These are phyloP conservation scores for Adelosebastes latens DNA, from an alignment of 2,797 vertebrate genomes.

Conservation along the genomic window DNA sequence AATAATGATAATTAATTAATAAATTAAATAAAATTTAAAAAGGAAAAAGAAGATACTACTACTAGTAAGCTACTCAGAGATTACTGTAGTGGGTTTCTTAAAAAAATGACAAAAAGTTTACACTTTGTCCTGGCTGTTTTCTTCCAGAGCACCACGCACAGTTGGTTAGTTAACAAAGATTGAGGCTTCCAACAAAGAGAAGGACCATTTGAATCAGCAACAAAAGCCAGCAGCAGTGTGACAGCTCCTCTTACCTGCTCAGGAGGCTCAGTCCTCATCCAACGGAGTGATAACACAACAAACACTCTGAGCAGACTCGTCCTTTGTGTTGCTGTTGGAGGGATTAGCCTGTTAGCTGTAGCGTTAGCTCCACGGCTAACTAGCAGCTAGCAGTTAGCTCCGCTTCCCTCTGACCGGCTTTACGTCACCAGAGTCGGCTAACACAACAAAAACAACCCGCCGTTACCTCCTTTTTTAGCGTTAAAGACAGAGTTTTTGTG, in stretches of 20 bases:
- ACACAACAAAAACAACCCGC: not conserved
- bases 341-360: conserved; percentile 57
- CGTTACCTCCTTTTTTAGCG: not conserved
- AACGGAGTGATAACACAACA: conserved; percentile 41
- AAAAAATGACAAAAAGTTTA: too few relatives aligned
- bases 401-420: conserved; percentile 72
- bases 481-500: rapidly evolving
- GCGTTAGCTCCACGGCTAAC: conserved; percentile 69
- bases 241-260: conserved; percentile 72
- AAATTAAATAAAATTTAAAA: too few relatives aligned
- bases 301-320: conserved; percentile 35
- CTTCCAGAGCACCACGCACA: too few relatives aligned
- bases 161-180: conserved; percentile 61
- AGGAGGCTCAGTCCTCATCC: conserved; percentile 71
- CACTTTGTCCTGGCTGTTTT: too few relatives aligned
- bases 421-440: conserved; percentile 12
- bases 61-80: too few relatives aligned
- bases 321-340: conserved; percentile 61
- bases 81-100: too few relatives aligned
- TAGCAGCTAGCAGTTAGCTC: conserved; percentile 64
- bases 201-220: not conserved
- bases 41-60: too few relatives aligned
- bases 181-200: conserved; percentile 7
- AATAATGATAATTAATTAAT: too few relatives aligned
- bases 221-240: not conserved